Evolutionary conservation across 2,113 vertebrate genomes (phyloP).

Genomic region (Regulus satrapa): DNA sequence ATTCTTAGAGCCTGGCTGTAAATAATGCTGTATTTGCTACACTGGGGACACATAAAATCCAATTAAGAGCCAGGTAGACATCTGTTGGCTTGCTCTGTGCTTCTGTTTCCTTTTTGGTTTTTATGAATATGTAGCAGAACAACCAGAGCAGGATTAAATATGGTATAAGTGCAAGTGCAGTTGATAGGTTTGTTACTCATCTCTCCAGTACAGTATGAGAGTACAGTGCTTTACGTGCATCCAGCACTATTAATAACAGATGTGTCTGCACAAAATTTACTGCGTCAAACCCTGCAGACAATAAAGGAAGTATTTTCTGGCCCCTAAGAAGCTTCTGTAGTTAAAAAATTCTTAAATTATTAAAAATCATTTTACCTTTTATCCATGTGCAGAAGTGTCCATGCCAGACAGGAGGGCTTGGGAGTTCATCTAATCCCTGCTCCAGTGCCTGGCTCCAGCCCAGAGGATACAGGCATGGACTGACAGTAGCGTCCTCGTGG

Average conservation of each 20-base stretch:
- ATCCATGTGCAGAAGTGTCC: not conserved
- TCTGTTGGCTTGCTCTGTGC: slow-evolving; percentile 53
- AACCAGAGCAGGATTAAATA: slow-evolving; percentile 42
- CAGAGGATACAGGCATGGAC: not conserved
- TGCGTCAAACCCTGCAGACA: not conserved
- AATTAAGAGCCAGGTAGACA: slow-evolving; percentile 60
- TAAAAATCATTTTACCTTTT: not conserved
- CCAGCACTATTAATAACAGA: not conserved
- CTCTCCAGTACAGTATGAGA: not conserved
- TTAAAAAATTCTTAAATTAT: not conserved
- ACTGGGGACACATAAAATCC: slow-evolving; percentile 31
- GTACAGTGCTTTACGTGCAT: not conserved
- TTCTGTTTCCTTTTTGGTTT: slow-evolving; percentile 48
- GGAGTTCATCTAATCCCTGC: not conserved
- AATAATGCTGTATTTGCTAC: slow-evolving; percentile 41
- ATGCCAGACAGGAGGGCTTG: not conserved
- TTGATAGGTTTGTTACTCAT: not conserved
- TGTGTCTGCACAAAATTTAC: not conserved
- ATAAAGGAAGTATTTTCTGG: not conserved
- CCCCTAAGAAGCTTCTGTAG: not conserved
- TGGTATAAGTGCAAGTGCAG: not conserved
- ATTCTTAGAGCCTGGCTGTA: slow-evolving; percentile 52
- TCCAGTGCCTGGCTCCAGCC: not conserved
- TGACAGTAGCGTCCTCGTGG: not conserved
- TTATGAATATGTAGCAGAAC: slow-evolving; percentile 35